phyloP scores from a whole-genome alignment of 1,140 invertebrate species.

The Listronotus bonariensis region DNA sequence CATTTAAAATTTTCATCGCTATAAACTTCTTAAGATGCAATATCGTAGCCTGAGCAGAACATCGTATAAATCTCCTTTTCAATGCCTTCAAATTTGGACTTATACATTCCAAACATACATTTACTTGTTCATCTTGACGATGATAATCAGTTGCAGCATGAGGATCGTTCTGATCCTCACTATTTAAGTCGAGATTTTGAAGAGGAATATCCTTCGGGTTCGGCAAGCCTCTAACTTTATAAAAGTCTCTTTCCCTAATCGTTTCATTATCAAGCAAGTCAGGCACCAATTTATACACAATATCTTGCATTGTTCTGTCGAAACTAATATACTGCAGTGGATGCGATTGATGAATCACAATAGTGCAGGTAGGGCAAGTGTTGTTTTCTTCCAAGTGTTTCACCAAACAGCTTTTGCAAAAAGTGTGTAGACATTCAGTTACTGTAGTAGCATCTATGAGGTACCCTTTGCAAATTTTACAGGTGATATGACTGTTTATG shows the following conservation, averaged over 20 bases:
- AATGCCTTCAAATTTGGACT: conserved; percentile 81
- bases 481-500: conserved; percentile 90
- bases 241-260: conserved; percentile 85
- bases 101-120: conserved; percentile 86
- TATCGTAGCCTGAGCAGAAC: conserved; percentile 94
- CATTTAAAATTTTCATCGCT: conserved; percentile 90
- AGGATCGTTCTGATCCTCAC: conserved; percentile 66
- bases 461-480: conserved; percentile 95
- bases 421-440: conserved; percentile 96
- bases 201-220: conserved; percentile 86
- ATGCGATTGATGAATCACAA: conserved; percentile 96
- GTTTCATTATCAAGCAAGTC: conserved; percentile 89
- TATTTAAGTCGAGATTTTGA: conserved; percentile 63
- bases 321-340: conserved; percentile 96
- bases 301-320: conserved; percentile 98
- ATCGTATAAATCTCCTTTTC: conserved; percentile 87
- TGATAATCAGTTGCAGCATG: conserved; percentile 90
- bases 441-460: conserved; percentile 97
- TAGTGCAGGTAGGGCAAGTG: conserved; percentile 95
- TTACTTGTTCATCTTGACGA: conserved; percentile 92
- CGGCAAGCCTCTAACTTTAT: conserved; percentile 77
- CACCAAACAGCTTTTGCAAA: conserved; percentile 96
- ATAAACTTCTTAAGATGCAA: conserved; percentile 97
- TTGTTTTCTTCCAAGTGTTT: conserved; percentile 97
- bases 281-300: conserved; percentile 96